Base-by-base conservation (phyloP, 2,888 invertebrate genomes). In the Lepidocyrtoides sp. region DNA sequence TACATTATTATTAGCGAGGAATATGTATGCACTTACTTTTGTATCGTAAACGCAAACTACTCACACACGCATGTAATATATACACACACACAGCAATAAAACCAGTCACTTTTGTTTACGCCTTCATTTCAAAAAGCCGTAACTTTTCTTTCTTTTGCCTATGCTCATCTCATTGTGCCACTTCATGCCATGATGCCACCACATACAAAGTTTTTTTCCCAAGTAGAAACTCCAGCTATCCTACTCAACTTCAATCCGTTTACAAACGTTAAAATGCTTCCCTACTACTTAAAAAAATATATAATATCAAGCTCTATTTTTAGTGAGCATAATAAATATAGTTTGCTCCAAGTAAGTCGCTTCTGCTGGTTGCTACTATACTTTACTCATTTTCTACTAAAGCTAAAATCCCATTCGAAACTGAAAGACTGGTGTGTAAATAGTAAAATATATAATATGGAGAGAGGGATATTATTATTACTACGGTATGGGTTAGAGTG, bases 81-180 rank as follows among this genome's bases (percentile, higher is more conserved):
- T 23, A 20, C 23, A 72, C 72, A 72, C 44, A 72, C n/a, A 14
- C 57, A 20, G 72, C 44, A 72, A 72, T 72, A 72, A 72, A 72
- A 72, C 23, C 10, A 72, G 72, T 41, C 72, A 44, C 23, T 72
- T 72, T 66, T 84, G 69, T 72, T 85, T 85, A 85, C 60, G 84
- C 72, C 72, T 79, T 57, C 79, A 29, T 57, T 36, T 85, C 54
- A 72, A 85, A 85, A 85, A 69, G 72, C 41, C 72, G 54, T 85
- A 72, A 72, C 72, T 85, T 79, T 54, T 54, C 77, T 29, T 77
- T 57, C 66, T 69, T 83, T 41, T 69, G 23, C 51, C n/a, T n/a
- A n/a, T 41, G 36, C 12, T 69, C 41, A 14, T 85, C 41, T 63
- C 60, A 57, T 77, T 26, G 2, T 17, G 72, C 26, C 44, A 23